Evolutionary conservation across 2,797 vertebrate genomes (phyloP), one percentile per base, ranked within the genome.

Genomic region (Tokudaia muenninki): DNA sequence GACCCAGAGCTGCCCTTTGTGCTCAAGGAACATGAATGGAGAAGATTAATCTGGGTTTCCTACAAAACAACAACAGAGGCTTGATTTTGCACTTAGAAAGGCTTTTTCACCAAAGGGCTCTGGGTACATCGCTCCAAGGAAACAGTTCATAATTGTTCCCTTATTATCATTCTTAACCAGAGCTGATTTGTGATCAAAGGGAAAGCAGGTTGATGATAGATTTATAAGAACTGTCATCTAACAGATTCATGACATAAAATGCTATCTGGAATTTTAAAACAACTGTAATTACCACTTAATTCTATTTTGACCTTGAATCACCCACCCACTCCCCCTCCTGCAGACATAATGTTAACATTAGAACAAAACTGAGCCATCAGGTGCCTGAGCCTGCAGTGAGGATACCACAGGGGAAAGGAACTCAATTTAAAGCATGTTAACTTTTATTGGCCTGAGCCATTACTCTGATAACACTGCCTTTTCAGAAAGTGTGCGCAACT

Each of bases 241-340:
- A 91, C 65, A 97, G 65, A 94, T 84, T 94, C 92, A 57, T 83
- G 86, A 91, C 96, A 29, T 95, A 94, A 98, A 98, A 97, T 96
- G 97, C 37, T 78, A 95, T 93, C 96, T 91, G 80, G 97, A 94
- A 79, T 97, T 97, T 97, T 98, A 91, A 97, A 97, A 98, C 90
- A 98, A 95, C 94, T 96, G 13, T 90, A 97, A 98, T 97, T 98
- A 96, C 70, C 17, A 81, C 96, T 98, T 97, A 98, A 98, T 96
- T 97, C 87, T 97, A 97, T 98, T 98, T 97, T 98, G 92, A 98
- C 94, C 94, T 96, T 26, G 3, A 92, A 84, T 70, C 59, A 63
- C 74, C 41, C 61, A 63, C 70, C 37, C 75, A 87, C 97, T 97
- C 98, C 31, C 5, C 11, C 14, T 1, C 97, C 97, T 91, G 91